Evolutionary conservation across 2,113 vertebrate genomes (phyloP).

Genomic region (Myiagra hebetior): DNA sequence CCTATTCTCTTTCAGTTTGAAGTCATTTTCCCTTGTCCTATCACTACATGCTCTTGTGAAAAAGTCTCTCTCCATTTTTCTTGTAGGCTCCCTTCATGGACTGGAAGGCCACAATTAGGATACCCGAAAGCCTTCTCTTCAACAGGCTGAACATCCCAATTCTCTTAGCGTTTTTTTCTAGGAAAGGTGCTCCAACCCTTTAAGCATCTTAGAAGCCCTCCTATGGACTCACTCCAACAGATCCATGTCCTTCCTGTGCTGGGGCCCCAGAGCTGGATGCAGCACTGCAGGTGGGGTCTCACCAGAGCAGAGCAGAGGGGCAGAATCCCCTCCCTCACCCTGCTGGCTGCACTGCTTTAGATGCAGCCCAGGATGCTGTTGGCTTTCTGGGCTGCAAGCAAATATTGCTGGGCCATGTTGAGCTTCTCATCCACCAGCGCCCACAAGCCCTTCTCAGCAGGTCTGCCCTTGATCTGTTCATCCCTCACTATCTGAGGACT

Average conservation of each 20-base stretch:
- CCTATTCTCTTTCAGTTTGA: neutral
- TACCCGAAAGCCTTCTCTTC: neutral
- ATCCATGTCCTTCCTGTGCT: neutral
- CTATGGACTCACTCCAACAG: neutral
- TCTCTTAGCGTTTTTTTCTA: neutral
- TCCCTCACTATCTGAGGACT: neutral
- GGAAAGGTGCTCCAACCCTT: neutral
- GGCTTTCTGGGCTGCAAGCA: neutral
- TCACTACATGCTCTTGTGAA: neutral
- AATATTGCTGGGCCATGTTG: neutral
- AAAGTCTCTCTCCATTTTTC: neutral
- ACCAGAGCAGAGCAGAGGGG: neutral
- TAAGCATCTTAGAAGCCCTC: neutral
- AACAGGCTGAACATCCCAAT: neutral
- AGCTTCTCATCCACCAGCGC: neutral
- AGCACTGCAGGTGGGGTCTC: fast-evolving
- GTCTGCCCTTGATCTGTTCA: neutral
- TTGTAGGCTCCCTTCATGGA: neutral
- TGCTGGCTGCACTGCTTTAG: neutral
- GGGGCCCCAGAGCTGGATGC: neutral
- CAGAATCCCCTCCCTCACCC: neutral
- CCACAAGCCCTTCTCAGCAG: neutral
- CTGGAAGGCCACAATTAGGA: neutral
- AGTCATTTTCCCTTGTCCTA: neutral
- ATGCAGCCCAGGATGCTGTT: neutral